Evolutionary conservation across 2,113 vertebrate genomes (phyloP), one percentile per base, ranked within the genome.

Genomic region (Otus sunia): DNA sequence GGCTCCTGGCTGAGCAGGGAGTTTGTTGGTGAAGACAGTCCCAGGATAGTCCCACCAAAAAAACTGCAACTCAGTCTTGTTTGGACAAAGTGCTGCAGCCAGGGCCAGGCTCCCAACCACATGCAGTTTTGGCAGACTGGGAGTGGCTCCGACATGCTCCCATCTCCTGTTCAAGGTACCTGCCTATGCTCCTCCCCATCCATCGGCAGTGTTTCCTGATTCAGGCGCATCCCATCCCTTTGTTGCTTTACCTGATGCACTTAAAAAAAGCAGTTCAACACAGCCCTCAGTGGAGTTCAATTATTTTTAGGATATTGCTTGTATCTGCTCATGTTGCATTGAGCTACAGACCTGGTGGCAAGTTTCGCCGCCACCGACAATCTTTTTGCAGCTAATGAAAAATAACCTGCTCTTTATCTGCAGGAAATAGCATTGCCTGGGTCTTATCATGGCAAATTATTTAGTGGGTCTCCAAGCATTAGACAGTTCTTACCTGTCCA

Each of bases 331-430:
- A 0, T 17, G n/a, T 36, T 55, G 21, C 62, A 18, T 36, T 0
- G 0, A 64, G 53, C 73, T 80, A 59, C 92, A 94, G 66, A 52
- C 37, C 86, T 41, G 2, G 27, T 80, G 77, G 93, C 90, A 94
- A 76, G 32, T 59, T 63, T 68, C 3, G 1, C 29, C 1, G 5
- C 67, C 74, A 55, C 41, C 36, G 75, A 6, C 15, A 91, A 80
- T n/a, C 18, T 76, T 85, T 75, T 63, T 67, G 19, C 71, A 89
- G 86, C 72, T 88, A 45, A 87, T 82, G 79, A 84, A 90, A 95
- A 92, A 92, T 58, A 93, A 80, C 76, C 47, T 81, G 73, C 10
- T 62, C 90, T 86, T 82, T 77, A 68, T 64, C 86, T 96, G 88
- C 74, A 88, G 92, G 78, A 94, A 95, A 95, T 39, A 87, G 66